Evolutionary conservation across 1,140 invertebrate species (phyloP), one percentile per base, ranked within the genome.

Genomic region (Mycetomoellerius zeteki): DNA sequence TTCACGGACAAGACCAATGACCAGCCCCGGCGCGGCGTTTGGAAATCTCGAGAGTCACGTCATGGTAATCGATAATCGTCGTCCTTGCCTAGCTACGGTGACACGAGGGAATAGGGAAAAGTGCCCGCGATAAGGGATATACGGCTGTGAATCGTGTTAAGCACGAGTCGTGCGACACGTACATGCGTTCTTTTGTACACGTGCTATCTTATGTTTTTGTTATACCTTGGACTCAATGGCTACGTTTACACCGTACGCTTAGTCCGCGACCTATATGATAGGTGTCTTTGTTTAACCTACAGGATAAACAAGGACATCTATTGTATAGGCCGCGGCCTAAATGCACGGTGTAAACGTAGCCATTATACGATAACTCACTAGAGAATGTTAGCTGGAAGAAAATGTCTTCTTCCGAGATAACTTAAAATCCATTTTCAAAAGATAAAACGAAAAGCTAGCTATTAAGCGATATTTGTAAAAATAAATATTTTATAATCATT

Each of bases 1-100:
- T 78, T 69, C 85, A 86, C 69, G 77, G 62, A 75, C 82, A 84
- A 85, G 86, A 87, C 82, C 86, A 85, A 85, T 82, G 86, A 85
- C 80, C 75, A 86, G 84, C 50, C 64, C 54, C 52, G 67, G 37
- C 65, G 37, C 75, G 67, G 43, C 58, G 47, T 78, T 84, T 64
- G 60, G 60, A 88, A 71, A 89, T 89, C 52, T 86, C 81, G 54
- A 87, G 56, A 87, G 86, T 87, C 86, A 87, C 86, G 86, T 87
- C 64, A 85, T 56, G 81, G 71, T 87, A 85, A 85, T 87, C 86
- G 82, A 87, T 87, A 87, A 87, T 76, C 69, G 56, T 84, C 72
- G 86, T 87, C 81, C 81, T 87, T 87, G 81, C 56, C 86, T 56
- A 21, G 60, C 82, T 56, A 60, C 37, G 80, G 52, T 82, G 86